Conservation (phyloP, 2,113 vertebrate species). For the Sturnus vulgaris region DNA sequence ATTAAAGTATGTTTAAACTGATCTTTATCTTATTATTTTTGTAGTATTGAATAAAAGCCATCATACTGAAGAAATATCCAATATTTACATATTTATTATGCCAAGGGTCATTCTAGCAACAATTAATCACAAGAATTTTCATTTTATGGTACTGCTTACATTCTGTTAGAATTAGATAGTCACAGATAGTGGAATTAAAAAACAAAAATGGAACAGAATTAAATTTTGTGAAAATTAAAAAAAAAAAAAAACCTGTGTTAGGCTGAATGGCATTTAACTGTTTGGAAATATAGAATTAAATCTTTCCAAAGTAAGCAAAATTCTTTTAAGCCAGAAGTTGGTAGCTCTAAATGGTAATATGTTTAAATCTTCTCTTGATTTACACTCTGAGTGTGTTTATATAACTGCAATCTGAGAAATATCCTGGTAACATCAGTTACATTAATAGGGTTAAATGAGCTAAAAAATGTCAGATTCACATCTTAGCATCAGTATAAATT, state of each 20-base stretch:
- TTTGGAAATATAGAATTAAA: not conserved
- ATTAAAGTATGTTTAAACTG: not conserved
- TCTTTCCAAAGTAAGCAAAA: not conserved
- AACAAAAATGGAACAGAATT: not conserved
- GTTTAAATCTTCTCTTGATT: not conserved
- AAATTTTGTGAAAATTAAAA: not conserved
- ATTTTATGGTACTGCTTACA: not conserved
- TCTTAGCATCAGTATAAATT: not conserved
- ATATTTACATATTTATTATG: constrained; percentile 6
- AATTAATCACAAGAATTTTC: not conserved
- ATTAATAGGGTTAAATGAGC: not conserved
- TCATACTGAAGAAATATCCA: not conserved
- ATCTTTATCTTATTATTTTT: not conserved
- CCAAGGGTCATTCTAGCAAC: not conserved
- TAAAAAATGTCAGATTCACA: not conserved
- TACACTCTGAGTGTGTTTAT: not conserved
- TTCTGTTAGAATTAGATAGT: not conserved
- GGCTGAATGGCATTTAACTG: not conserved
- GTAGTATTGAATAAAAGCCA: not conserved
- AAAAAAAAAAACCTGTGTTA: not conserved
- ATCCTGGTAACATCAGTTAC: not conserved
- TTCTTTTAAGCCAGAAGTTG: not conserved
- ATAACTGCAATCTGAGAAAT: not conserved
- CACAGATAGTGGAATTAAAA: not conserved
- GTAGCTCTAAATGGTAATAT: not conserved